Base-by-base conservation (phyloP, 2,113 vertebrate species). In the Corythornis vintsioides region DNA sequence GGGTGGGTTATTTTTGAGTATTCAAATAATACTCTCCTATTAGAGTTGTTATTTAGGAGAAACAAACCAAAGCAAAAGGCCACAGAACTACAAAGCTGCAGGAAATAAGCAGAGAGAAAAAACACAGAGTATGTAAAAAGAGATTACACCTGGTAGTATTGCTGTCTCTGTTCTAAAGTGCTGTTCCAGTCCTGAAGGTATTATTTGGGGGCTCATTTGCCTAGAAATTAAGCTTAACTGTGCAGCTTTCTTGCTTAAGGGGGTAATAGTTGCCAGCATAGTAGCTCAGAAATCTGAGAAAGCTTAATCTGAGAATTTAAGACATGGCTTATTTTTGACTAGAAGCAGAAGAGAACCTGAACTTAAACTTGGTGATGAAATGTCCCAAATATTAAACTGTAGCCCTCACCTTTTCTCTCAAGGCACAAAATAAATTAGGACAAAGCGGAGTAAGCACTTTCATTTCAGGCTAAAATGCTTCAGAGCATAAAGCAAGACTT, bases 381-480 rank as follows among this genome's bases (percentile, higher is more conserved):
- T 71, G 61, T 74, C 35, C 25, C 21, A 50, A 24, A 47, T 59
- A 43, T 24, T 71, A 55, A 79, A 65, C 19, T 40, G 35, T 18
- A 64, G 35, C 26, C 16, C 19, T 73, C 25, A 28, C 18, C 18
- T 83, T 61, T 73, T n/a, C 19, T 74, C 6, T 76, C 40, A 31
- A 69, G 11, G 13, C 26, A 21, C 1, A 25, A 38, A 1, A 0
- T 13, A 86, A 72, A 9, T 64, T 67, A 52, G 53, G 65, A 47
- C 1, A 1, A 74, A 56, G 24, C 57, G 40, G 9, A 78, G 42
- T 57, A 55, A 89, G 35, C 24, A 50, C 13, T 61, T 87, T 13
- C 69, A 15, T 86, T 85, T 89, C 75, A 73, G 33, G 26, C 21
- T 72, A 87, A 75, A 57, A 60, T 65, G 7, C 38, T 85, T 79